Base-by-base conservation (phyloP, 2,888 invertebrate species). In the Helobdella robusta region DNA sequence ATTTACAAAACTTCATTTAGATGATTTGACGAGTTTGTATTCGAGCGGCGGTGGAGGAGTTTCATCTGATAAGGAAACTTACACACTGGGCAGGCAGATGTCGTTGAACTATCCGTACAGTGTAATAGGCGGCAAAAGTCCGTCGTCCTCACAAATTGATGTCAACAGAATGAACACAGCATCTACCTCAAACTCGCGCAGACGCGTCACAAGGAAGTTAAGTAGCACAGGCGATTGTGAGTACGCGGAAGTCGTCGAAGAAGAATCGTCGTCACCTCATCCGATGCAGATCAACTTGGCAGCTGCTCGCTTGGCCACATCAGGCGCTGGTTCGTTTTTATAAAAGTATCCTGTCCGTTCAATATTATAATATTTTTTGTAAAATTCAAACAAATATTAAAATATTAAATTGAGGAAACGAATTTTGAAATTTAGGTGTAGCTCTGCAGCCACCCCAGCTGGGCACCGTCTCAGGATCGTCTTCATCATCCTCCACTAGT, bases 61-160 rank as follows among this genome's bases (percentile, higher is more conserved):
- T 15, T 62, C 62, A 4, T 62, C 62, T 15, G 62, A 62, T 50
- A 62, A 62, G 35, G 62, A 62, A 34, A 62, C 62, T 4, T 62
- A 62, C 20, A 62, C 62, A 2, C 23, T 62, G 35, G 62, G 62
- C 20, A 48, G 62, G 8, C 62, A 62, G 35, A 62, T 62, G 62
- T 62, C 62, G 3, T 34, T 62, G n/a, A 62, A 62, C 20, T 62
- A 40, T 34, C 62, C 62, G 2, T 62, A 48, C 50, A 32, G 46
- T 20, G 25, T 62, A 50, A 50, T 62, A 6, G 50, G 50, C 8
- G 62, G 62, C 20, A 62, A 62, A 46, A 62, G 62, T 30, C 62
- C 62, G 1, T 44, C 62, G 5, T 25, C 62, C 2, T 44, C 62
- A 1, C 62, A 62, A 34, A 62, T 62, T 48, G 62, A 62, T 35